Evolutionary conservation across 2,888 invertebrate species (phyloP).

Genomic region (Lymantria monacha): DNA sequence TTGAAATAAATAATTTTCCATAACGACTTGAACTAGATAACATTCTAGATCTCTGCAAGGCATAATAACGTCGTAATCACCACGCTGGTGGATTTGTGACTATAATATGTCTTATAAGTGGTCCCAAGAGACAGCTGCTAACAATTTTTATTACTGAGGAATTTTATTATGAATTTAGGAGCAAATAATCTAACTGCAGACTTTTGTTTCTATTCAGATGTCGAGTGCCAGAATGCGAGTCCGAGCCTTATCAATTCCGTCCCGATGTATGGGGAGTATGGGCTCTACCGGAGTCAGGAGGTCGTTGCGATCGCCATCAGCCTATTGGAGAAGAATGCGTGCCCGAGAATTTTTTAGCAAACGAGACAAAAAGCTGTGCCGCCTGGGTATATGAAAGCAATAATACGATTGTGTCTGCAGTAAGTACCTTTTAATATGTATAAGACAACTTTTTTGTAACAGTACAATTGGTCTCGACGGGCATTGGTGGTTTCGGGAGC

Average conservation of each 20-base stretch:
- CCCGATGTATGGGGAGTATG: conserved; percentile 58
- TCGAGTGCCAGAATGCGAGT: conserved; percentile 69
- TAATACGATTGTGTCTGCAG: conserved; percentile 65
- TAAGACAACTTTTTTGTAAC: too few relatives aligned
- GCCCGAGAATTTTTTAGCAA: conserved; percentile 49
- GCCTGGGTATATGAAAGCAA: conserved; percentile 61
- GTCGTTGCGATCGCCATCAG: conserved; percentile 50
- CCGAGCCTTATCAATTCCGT: conserved; percentile 41
- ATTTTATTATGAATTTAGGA: background rate
- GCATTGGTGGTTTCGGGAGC: too few relatives aligned
- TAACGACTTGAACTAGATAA: too few relatives aligned
- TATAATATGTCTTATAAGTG: too few relatives aligned
- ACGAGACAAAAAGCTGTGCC: conserved; percentile 49
- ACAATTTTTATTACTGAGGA: too few relatives aligned
- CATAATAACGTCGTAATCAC: too few relatives aligned
- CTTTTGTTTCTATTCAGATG: conserved; percentile 47
- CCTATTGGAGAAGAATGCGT: conserved; percentile 46
- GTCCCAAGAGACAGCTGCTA: too few relatives aligned
- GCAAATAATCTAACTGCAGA: too few relatives aligned
- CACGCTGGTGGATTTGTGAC: too few relatives aligned
- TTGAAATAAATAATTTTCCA: too few relatives aligned
- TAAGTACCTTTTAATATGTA: conserved; percentile 24
- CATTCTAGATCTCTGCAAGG: too few relatives aligned
- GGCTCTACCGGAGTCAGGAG: conserved; percentile 56
- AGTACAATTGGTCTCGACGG: too few relatives aligned